Base-by-base conservation (phyloP, 2,113 vertebrate genomes). In the Apodemus speciosus region DNA sequence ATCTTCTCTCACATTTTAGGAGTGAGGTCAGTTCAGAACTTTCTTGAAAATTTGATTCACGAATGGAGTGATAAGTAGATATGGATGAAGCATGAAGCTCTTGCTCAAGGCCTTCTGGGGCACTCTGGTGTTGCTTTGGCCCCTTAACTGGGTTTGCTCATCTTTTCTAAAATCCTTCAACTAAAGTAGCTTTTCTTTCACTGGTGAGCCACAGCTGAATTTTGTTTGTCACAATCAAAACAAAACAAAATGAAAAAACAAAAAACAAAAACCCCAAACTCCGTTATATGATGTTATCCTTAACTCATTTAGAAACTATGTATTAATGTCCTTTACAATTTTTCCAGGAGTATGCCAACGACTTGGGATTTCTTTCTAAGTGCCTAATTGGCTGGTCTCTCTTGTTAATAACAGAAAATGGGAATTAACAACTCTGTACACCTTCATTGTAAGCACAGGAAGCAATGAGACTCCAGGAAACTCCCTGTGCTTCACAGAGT, bases 281-380 rank as follows among this genome's bases (percentile, higher is more conserved):
- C 87, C 64, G 27, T 88, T 73, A 88, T 69, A 80, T 77, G 85
- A 91, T 64, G 20, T 35, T 79, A 73, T 88, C 60, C 86, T 88
- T 94, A 77, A 90, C 40, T 96, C 43, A 81, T 38, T 90, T 32
- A 49, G 81, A 77, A 94, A 93, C 93, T 89, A 95, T 87, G 84
- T 94, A 89, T 56, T 85, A 93, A 81, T 27, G n/a, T 77, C 53
- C 85, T 91, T 91, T 88, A 71, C 16, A 93, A 73, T 92, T 92
- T 95, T 27, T 66, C n/a, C 69, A 93, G 35, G 35, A 73, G 25
- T 68, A n/a, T 93, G 46, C 66, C 83, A 92, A n/a, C 85, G 68
- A 68, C 30, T 64, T 1, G 3, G 40, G 20, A 27, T 25, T n/a
- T 15, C 35, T 86, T 94, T 76, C 85, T 66, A 85, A 72, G 25